A percentile compares a stretch with the other conserved stretches of the same genome.
Conservation (phyloP, 2,113 vertebrate species). For the Periophthalmus modestus region DNA sequence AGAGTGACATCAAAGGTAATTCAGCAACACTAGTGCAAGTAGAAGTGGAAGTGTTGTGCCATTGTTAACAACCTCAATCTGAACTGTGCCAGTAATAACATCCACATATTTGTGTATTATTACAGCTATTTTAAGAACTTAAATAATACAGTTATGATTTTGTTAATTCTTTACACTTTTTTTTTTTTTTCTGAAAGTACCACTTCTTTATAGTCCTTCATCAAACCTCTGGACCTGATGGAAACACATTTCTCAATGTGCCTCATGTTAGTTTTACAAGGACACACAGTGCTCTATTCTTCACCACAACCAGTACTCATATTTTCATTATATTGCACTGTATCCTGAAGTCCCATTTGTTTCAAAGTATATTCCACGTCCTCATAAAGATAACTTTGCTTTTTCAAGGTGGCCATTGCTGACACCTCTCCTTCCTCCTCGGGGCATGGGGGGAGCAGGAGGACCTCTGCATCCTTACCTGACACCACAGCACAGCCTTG, state of each 20-base stretch:
- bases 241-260: background rate
- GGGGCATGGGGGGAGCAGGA: constrained; percentile 56
- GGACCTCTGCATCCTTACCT: constrained; percentile 40
- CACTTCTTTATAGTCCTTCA: background rate
- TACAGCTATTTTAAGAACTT: too few relatives aligned
- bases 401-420: constrained; percentile 62
- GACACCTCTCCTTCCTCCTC: constrained; percentile 57
- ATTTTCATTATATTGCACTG: constrained; percentile 1
- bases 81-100: background rate
- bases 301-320: constrained; percentile 15
- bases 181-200: background rate
- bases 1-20: background rate
- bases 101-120: too few relatives aligned
- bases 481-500: constrained; percentile 36
- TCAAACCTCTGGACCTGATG: background rate
- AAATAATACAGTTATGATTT: too few relatives aligned
- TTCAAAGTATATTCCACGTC: constrained; percentile 40
- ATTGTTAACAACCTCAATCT: background rate
- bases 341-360: constrained; percentile 31
- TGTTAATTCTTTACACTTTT: background rate
- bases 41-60: background rate
- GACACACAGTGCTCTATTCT: constrained; percentile 4
- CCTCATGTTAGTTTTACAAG: constrained; percentile 18
- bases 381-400: constrained; percentile 45
- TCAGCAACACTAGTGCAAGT: background rate